These are phyloP conservation scores for Melanotaenia duboulayi DNA, from an alignment of 2,113 vertebrate species.

Conservation along the genomic window DNA sequence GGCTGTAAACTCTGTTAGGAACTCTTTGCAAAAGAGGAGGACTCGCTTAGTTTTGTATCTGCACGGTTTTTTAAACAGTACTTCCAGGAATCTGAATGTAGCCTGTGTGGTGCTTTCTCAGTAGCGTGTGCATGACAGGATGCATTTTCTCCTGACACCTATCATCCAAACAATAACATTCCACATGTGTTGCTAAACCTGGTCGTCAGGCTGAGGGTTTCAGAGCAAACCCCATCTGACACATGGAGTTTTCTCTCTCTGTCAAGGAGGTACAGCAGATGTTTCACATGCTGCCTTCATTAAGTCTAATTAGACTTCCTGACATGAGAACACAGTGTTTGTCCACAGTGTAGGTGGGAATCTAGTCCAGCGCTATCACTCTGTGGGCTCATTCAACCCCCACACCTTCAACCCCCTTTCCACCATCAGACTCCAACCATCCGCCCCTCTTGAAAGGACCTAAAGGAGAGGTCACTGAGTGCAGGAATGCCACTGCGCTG, in stretches of 20 bases:
- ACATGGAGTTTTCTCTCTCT: constrained; percentile 16
- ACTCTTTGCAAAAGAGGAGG: too few relatives aligned
- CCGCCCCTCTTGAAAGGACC: constrained; percentile 43
- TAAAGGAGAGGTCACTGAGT: constrained; percentile 64
- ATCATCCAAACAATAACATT: constrained; percentile 39
- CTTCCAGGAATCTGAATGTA: too few relatives aligned
- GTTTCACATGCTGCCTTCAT: constrained; percentile 67
- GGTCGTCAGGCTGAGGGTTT: background rate
- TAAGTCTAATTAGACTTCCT: constrained; percentile 66
- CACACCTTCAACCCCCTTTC: constrained; percentile 9
- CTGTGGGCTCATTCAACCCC: constrained; percentile 27
- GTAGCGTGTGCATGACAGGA: constrained; percentile 27
- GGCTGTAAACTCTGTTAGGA: too few relatives aligned
- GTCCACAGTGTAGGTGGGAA: constrained; percentile 47
- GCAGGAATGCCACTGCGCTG: constrained; percentile 64
- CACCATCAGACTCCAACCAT: constrained; percentile 44
- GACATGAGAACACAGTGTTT: constrained; percentile 56
- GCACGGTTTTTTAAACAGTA: too few relatives aligned
- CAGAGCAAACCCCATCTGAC: background rate
- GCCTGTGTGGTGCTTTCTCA: background rate
- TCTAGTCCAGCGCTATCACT: constrained; percentile 9
- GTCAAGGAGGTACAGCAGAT: constrained; percentile 20
- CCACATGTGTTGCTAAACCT: constrained; percentile 37
- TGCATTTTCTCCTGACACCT: constrained; percentile 2
- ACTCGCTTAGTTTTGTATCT: too few relatives aligned